These are phyloP conservation scores for Meloidogyne hapla DNA, from an alignment of 1,140 invertebrate species.

Conservation along the genomic window DNA sequence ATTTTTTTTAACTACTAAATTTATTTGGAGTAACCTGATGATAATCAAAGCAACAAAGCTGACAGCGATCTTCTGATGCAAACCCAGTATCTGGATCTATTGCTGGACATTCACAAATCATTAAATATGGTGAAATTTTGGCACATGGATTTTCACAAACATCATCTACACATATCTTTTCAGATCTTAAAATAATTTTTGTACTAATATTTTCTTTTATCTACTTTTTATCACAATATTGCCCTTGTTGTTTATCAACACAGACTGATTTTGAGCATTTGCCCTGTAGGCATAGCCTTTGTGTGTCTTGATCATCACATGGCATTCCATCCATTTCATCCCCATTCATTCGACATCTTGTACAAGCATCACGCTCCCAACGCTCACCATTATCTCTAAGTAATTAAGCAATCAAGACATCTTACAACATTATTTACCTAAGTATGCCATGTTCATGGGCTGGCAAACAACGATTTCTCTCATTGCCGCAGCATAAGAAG, in stretches of 20 bases:
- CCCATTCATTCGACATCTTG: constrained; percentile 60
- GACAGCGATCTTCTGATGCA: constrained; percentile 61
- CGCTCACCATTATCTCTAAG: constrained; percentile 61
- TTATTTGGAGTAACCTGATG: constrained; percentile 44
- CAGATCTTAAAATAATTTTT: constrained; percentile 49
- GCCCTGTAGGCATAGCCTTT: constrained; percentile 60
- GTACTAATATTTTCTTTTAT: constrained; percentile 16
- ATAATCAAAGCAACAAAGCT: constrained; percentile 63
- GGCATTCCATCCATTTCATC: constrained; percentile 60
- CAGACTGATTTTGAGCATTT: constrained; percentile 64
- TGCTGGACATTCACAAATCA: constrained; percentile 61
- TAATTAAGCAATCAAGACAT: background rate
- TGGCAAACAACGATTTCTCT: constrained; percentile 50
- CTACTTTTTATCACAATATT: constrained; percentile 62
- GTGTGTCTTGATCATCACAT: constrained; percentile 60
- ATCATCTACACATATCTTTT: constrained; percentile 64
- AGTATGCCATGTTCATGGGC: constrained; percentile 62
- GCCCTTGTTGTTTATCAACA: constrained; percentile 57
- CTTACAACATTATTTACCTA: constrained; percentile 33
- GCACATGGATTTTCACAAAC: constrained; percentile 63
- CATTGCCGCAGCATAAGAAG: constrained; percentile 62
- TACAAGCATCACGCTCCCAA: constrained; percentile 61
- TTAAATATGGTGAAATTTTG: constrained; percentile 57
- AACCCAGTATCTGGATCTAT: constrained; percentile 63
- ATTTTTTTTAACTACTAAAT: background rate